These are phyloP conservation scores for Synanthedon andrenaeformis DNA, from an alignment of 2,888 invertebrate species.

Conservation along the genomic window DNA sequence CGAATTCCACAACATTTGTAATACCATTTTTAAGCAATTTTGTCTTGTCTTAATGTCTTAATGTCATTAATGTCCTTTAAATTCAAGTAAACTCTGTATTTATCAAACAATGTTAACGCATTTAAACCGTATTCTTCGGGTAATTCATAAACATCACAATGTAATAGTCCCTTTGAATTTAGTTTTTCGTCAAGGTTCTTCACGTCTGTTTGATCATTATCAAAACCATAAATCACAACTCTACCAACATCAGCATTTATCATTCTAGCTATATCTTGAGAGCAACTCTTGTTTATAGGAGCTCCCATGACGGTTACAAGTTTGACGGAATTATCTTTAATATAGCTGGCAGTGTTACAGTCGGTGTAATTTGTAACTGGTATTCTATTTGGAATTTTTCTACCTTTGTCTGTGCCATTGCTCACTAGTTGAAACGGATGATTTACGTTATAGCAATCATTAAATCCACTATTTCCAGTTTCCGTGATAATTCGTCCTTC, in stretches of 20 bases:
- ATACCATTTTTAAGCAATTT: conserved; percentile 14
- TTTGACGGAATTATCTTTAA: conserved; percentile 23
- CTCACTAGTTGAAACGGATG: conserved; percentile 27
- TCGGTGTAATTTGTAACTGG: conserved; percentile 22
- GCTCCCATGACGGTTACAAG: conserved; percentile 29
- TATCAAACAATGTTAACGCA: conserved; percentile 17
- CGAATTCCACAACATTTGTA: conserved; percentile 14
- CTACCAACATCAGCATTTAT: conserved; percentile 19
- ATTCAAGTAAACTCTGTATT: conserved; percentile 19
- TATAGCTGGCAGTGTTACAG: conserved; percentile 28
- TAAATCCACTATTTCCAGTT: conserved; percentile 19
- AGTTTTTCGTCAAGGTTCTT: conserved; percentile 17
- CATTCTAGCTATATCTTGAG: conserved; percentile 29
- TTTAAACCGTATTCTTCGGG: conserved; percentile 5
- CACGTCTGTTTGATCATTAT: conserved; percentile 13
- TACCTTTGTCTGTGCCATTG: conserved; percentile 22
- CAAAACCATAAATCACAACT: conserved; percentile 25
- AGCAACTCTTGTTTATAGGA: conserved; percentile 28
- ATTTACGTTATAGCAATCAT: conserved; percentile 30
- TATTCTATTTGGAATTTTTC: conserved; percentile 33
- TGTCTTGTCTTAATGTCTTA: background rate
- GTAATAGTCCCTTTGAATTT: conserved; percentile 11
- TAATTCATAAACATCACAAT: conserved; percentile 16
- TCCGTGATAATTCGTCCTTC: conserved; percentile 21
- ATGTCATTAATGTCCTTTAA: conserved; percentile 9